Evolutionary conservation across 2,113 vertebrate species (phyloP).

Genomic region (Phylloscopus whistleri): DNA sequence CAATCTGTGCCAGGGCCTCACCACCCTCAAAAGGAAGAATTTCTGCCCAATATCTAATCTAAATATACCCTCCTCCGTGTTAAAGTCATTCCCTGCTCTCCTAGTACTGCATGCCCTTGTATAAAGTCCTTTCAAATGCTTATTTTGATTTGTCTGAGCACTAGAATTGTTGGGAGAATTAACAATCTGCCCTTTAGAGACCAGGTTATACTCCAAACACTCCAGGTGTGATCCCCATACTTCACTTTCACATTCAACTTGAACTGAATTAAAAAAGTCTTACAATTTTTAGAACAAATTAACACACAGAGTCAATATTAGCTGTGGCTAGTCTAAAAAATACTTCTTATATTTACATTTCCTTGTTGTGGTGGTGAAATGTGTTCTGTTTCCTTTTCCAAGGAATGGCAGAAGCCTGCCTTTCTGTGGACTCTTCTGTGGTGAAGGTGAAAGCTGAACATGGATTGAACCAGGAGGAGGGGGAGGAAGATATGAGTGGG

Average conservation of each 20-base stretch:
- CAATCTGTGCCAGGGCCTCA: neutral
- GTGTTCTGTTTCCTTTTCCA: neutral
- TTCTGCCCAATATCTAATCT: neutral
- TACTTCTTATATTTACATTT: fast-evolving
- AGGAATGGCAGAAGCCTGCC: neutral
- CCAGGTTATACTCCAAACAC: neutral
- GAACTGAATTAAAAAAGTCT: neutral
- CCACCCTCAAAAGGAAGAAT: neutral
- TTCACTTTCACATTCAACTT: neutral
- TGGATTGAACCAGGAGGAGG: slow-evolving; percentile 74
- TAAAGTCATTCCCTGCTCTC: neutral
- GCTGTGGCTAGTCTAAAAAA: neutral
- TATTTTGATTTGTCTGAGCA: neutral
- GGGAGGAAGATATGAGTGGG: slow-evolving; percentile 94
- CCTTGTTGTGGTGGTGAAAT: neutral
- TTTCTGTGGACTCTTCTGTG: neutral
- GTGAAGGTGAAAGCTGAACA: slow-evolving; percentile 58
- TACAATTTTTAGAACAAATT: neutral
- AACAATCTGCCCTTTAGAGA: neutral
- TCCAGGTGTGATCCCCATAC: neutral
- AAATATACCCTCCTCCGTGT: neutral
- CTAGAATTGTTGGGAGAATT: neutral
- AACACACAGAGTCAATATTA: neutral
- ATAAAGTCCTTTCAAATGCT: neutral
- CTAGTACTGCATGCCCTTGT: neutral